These are phyloP conservation scores for Narcine bancroftii DNA, from an alignment of 2,113 vertebrate genomes.

Conservation along the genomic window DNA sequence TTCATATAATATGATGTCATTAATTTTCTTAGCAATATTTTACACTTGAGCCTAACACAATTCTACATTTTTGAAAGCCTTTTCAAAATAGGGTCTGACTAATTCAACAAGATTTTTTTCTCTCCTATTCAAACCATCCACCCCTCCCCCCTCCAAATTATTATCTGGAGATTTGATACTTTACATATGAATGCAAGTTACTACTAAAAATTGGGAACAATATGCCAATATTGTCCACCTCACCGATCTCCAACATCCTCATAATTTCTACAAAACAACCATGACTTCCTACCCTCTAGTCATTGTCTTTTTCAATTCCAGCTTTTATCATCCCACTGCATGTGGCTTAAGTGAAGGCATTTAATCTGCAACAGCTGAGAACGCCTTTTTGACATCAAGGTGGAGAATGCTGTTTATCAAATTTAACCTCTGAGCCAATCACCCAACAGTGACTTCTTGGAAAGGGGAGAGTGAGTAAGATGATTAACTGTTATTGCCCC, in stretches of 20 bases:
- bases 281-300: neutral
- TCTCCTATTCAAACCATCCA: neutral
- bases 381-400: neutral
- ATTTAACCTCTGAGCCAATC: neutral
- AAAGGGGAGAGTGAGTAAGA: neutral
- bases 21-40: neutral
- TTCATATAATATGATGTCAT: neutral
- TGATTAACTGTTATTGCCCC: neutral
- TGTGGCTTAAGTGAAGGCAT: neutral
- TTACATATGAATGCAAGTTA: neutral
- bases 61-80: neutral
- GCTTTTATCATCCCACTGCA: neutral
- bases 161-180: neutral
- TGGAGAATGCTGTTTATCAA: neutral
- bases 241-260: neutral
- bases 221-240: neutral
- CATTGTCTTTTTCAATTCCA: neutral
- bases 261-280: neutral
- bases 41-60: neutral
- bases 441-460: neutral
- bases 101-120: neutral
- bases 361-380: neutral
- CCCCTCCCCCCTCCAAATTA: neutral
- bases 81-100: neutral
- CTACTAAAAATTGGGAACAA: neutral